Evolutionary conservation across 2,888 invertebrate species (phyloP).

Genomic region (Tridacna gigas): DNA sequence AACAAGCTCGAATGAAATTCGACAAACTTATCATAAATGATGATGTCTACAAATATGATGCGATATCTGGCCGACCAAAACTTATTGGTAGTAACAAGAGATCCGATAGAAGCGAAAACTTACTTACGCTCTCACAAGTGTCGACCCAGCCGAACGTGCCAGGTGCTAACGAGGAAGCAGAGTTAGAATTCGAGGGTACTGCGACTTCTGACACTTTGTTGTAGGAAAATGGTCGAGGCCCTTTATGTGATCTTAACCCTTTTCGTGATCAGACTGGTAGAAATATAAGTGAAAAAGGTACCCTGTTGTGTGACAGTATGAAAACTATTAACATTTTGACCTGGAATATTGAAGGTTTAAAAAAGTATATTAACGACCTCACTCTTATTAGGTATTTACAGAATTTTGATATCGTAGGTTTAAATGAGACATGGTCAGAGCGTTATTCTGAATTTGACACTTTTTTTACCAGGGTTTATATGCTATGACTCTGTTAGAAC

Average conservation of each 20-base stretch:
- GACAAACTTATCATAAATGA: conserved; percentile 36
- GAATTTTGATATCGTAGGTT: not conserved
- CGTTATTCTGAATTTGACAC: not conserved
- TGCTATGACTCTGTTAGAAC: conserved; percentile 4
- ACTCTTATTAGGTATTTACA: not conserved
- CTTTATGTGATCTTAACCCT: not conserved
- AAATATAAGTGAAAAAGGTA: not conserved
- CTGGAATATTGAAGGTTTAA: conserved; percentile 5
- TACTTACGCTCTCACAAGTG: not conserved
- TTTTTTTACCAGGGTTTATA: not conserved
- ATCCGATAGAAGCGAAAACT: not conserved
- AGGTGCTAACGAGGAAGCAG: not conserved
- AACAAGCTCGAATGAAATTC: conserved; percentile 21
- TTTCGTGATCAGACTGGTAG: not conserved
- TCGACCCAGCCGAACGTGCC: not conserved
- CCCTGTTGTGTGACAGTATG: not conserved
- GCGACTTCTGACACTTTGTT: not conserved
- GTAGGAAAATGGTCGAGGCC: conserved; percentile 4
- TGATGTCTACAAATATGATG: conserved; percentile 30
- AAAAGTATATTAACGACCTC: not conserved
- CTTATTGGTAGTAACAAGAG: not conserved
- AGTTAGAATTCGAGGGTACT: not conserved
- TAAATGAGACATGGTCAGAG: conserved; percentile 11
- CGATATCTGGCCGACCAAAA: not conserved
- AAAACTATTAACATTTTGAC: conserved; percentile 8